Percentiles rank a stretch among this genome's conserved stretches.
These are phyloP conservation scores for Pitta sordida DNA, from an alignment of 2,113 vertebrate species.

Conservation along the genomic window DNA sequence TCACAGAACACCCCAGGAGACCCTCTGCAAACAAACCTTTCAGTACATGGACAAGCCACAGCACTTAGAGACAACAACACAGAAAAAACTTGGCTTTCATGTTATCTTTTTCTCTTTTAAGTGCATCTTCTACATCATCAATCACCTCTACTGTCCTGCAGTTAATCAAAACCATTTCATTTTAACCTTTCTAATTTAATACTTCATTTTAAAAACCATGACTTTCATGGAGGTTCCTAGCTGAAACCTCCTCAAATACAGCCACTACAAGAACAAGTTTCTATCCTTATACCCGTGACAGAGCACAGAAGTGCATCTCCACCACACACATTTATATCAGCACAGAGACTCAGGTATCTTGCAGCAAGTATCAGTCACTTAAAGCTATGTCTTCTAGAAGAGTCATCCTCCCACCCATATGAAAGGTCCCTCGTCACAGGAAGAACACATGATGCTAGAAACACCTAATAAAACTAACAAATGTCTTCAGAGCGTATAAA, in stretches of 20 bases:
- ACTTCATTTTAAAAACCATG: background rate
- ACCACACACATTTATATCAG: background rate
- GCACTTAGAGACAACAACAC: background rate
- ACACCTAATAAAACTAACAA: background rate
- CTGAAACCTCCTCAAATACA: background rate
- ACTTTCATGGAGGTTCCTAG: background rate
- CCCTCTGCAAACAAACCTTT: background rate
- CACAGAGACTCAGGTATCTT: background rate
- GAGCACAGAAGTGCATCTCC: background rate
- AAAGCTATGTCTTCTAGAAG: background rate
- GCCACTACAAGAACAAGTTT: background rate
- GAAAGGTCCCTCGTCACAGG: background rate
- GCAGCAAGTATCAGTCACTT: background rate
- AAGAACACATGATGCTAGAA: background rate
- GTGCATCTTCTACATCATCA: background rate
- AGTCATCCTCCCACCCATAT: background rate
- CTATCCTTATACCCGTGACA: background rate
- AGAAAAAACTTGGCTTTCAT: background rate
- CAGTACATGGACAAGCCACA: accelerated
- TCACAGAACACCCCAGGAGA: background rate
- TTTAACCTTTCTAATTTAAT: background rate
- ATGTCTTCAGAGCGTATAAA: background rate
- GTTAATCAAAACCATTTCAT: background rate
- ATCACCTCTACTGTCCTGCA: background rate
- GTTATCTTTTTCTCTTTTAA: background rate